phyloP scores from a whole-genome alignment of 2,888 invertebrate genomes.

The Zele albiditarsus region DNA sequence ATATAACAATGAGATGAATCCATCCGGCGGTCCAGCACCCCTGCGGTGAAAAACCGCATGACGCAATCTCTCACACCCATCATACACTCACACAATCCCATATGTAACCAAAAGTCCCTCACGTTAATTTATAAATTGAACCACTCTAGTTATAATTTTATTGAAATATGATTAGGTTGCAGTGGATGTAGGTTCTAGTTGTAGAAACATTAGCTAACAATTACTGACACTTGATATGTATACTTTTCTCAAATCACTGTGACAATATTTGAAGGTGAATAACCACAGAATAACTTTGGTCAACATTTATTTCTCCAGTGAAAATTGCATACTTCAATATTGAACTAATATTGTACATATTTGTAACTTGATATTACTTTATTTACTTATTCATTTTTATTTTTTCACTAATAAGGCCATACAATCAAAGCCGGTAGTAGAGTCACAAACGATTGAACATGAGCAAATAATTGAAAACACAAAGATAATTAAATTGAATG shows the following conservation, averaged over 20 bases:
- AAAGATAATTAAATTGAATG: too few relatives aligned
- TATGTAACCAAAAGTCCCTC: constrained; percentile 2
- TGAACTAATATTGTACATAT: too few relatives aligned
- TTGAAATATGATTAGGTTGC: neutral
- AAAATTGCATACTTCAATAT: too few relatives aligned
- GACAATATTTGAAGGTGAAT: neutral
- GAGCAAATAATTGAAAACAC: too few relatives aligned
- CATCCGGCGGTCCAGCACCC: constrained; percentile 56
- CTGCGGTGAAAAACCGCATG: constrained; percentile 51
- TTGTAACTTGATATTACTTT: too few relatives aligned
- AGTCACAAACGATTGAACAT: too few relatives aligned
- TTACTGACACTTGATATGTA: constrained; percentile 12
- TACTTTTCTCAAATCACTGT: constrained; percentile 39
- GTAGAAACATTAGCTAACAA: constrained; percentile 29
- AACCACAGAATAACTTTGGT: neutral
- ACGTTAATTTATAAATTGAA: constrained; percentile 3
- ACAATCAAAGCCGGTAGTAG: too few relatives aligned
- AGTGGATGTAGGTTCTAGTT: constrained; percentile 26
- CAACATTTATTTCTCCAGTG: too few relatives aligned
- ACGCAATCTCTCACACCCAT: constrained; percentile 47
- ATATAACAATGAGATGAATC: constrained; percentile 56
- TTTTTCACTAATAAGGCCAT: too few relatives aligned
- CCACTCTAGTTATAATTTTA: neutral
- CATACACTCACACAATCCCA: constrained; percentile 20
- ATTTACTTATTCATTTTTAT: too few relatives aligned